A percentile compares a stretch with the other conserved stretches of the same genome.
Conservation (phyloP, 2,113 vertebrate genomes). For the Herpetotheres cachinnans region DNA sequence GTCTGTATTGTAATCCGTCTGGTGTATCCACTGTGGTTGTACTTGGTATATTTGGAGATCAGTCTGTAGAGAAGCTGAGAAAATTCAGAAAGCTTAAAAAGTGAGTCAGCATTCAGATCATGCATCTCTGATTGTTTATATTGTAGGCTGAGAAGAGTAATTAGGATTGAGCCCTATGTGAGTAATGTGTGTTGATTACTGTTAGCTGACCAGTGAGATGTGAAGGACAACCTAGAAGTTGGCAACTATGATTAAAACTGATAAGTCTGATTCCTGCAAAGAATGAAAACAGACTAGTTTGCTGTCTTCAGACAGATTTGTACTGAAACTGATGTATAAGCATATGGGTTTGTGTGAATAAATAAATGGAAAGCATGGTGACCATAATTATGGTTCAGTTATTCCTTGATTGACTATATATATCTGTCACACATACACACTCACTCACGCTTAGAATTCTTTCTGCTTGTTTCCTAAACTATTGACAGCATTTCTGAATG, state of each 20-base stretch:
- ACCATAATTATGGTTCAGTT: neutral
- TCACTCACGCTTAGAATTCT: neutral
- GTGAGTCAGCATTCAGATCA: conserved; percentile 14
- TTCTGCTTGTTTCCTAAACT: neutral
- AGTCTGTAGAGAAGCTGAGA: neutral
- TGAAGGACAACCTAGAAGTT: conserved; percentile 79
- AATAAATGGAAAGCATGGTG: neutral
- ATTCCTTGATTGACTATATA: neutral
- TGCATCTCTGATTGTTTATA: conserved; percentile 1
- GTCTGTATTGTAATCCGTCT: neutral
- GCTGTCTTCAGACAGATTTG: neutral
- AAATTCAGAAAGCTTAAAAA: conserved; percentile 24
- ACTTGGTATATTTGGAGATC: neutral
- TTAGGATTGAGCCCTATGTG: conserved; percentile 50
- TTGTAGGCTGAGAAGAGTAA: conserved; percentile 47
- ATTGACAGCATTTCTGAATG: neutral
- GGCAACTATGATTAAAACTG: conserved; percentile 62
- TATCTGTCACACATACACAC: neutral
- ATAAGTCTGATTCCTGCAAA: neutral
- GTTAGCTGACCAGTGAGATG: conserved; percentile 74
- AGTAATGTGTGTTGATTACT: conserved; percentile 65
- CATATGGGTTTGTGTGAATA: neutral
- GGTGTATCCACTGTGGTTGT: neutral
- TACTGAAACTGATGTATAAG: neutral
- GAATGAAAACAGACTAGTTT: neutral